Conservation (phyloP, 1,140 invertebrate species). For the Drosophila arizonae region DNA sequence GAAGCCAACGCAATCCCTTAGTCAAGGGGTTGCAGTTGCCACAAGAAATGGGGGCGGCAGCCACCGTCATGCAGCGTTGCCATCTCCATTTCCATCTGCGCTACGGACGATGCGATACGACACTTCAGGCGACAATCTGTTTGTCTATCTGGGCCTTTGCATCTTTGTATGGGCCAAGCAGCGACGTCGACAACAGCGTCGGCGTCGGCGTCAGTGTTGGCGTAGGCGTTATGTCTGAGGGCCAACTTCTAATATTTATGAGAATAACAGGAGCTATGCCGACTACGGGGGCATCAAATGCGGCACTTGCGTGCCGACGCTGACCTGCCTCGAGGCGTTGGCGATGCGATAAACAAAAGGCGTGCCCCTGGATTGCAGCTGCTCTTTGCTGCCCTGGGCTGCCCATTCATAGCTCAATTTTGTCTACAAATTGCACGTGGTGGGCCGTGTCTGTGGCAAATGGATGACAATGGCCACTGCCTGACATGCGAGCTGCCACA, state of each 20-base stretch:
- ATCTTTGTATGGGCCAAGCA: conserved; percentile 41
- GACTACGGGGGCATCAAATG: not conserved
- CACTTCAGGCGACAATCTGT: conserved; percentile 75
- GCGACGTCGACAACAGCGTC: not conserved
- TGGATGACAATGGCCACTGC: conserved; percentile 30
- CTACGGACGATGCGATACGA: conserved; percentile 24
- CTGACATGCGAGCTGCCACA: conserved; percentile 13
- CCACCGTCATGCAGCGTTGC: not conserved
- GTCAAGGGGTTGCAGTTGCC: conserved; percentile 3
- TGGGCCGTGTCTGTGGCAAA: conserved; percentile 25
- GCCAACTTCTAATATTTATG: conserved; percentile 67
- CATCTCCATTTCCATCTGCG: conserved; percentile 16
- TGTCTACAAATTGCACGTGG: conserved; percentile 43
- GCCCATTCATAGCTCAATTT: conserved; percentile 44
- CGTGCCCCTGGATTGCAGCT: conserved; percentile 22
- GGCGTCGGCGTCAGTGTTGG: not conserved
- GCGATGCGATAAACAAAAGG: conserved; percentile 37
- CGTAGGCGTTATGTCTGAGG: conserved; percentile 44
- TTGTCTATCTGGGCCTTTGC: conserved; percentile 67
- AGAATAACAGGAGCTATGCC: conserved; percentile 48
- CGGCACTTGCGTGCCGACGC: conserved; percentile 23
- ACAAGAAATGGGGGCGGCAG: not conserved
- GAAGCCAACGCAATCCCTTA: not conserved
- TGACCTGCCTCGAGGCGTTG: conserved; percentile 33
- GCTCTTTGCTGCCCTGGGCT: not conserved